A percentile compares a stretch with the other conserved stretches of the same genome.
Evolutionary conservation across 2,888 invertebrate species (phyloP).

Genomic region (Limnephilus rhombicus): DNA sequence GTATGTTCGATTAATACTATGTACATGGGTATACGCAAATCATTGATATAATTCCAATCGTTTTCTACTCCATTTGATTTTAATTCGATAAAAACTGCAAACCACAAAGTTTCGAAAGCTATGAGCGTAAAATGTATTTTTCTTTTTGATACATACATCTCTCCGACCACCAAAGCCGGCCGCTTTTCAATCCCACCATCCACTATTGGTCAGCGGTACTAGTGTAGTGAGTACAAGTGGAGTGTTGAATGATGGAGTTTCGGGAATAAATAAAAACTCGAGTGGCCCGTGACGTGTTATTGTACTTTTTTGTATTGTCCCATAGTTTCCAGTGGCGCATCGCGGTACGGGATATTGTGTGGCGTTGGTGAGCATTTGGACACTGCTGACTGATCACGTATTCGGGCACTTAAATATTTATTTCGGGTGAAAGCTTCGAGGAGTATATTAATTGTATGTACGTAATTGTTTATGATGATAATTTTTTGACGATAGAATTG

Average conservation of each 20-base stretch:
- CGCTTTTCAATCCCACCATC: neutral
- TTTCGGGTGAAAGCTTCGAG: neutral
- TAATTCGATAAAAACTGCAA: neutral
- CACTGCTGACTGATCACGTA: neutral
- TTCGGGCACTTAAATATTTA: neutral
- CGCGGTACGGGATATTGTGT: conserved; percentile 6
- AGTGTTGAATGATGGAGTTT: conserved; percentile 27
- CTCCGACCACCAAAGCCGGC: neutral
- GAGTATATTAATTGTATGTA: neutral
- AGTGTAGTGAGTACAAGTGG: neutral
- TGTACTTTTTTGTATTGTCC: conserved; percentile 26
- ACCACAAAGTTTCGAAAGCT: neutral
- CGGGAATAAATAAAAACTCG: conserved; percentile 39
- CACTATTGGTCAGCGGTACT: neutral
- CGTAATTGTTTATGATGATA: neutral
- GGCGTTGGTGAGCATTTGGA: conserved; percentile 12
- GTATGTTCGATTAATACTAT: too few relatives aligned
- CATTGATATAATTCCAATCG: neutral
- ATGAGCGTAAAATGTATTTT: neutral
- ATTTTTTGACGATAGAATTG: neutral
- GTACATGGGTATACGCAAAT: neutral
- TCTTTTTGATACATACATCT: neutral
- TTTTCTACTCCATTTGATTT: neutral
- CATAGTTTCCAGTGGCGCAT: conserved; percentile 3
- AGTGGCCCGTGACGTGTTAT: conserved; percentile 43